Conservation (phyloP, 2,797 vertebrate genomes). For the Dicrostonyx torquatus region DNA sequence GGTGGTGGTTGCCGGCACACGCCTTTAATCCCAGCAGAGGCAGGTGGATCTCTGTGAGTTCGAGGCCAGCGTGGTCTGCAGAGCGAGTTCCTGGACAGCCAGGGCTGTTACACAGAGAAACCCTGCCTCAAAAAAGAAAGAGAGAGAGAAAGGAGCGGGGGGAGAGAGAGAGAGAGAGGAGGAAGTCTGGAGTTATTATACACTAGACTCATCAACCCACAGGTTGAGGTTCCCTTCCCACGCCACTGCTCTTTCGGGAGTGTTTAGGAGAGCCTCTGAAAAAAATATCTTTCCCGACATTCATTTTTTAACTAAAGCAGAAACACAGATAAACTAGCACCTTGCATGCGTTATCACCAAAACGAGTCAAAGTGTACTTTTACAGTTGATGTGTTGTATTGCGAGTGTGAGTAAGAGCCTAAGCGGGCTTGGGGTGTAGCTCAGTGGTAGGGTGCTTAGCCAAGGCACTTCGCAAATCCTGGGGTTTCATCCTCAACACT, state of each 20-base stretch:
- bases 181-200: background rate
- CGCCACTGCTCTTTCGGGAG: background rate
- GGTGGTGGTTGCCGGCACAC: background rate
- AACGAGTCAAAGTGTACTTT: background rate
- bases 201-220: background rate
- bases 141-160: no score
- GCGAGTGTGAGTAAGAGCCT: background rate
- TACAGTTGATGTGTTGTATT: background rate
- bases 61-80: background rate
- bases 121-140: background rate
- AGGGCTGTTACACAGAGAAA: background rate
- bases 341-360: background rate
- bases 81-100: background rate
- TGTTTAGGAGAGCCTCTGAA: background rate
- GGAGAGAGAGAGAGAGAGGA: background rate
- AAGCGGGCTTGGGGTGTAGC: background rate
- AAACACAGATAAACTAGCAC: background rate
- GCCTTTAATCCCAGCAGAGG: background rate
- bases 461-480: background rate
- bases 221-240: background rate
- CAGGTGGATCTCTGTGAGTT: background rate
- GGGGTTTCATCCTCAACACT: background rate
- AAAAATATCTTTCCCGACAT: background rate
- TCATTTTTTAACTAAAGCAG: background rate
- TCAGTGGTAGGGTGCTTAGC: background rate